A percentile compares a stretch with the other conserved stretches of the same genome.
Evolutionary conservation across 2,888 invertebrate genomes (phyloP).

Genomic region (Thumatha senex): DNA sequence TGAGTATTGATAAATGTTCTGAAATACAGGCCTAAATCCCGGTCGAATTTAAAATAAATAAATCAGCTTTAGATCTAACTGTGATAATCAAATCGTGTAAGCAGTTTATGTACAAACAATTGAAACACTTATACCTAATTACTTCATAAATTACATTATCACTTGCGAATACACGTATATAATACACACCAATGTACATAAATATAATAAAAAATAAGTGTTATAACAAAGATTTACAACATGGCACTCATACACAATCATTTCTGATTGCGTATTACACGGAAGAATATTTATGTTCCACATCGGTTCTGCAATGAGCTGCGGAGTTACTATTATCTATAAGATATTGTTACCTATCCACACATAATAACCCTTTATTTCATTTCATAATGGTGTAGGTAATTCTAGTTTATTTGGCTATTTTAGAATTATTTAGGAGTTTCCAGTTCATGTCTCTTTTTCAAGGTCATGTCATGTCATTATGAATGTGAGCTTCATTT

Average conservation of each 20-base stretch:
- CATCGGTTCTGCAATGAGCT: constrained; percentile 20
- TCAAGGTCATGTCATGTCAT: too few relatives aligned
- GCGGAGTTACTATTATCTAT: constrained; percentile 1
- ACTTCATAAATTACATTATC: constrained; percentile 21
- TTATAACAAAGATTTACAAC: constrained; percentile 23
- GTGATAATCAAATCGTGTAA: background rate
- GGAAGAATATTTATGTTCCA: constrained; percentile 31
- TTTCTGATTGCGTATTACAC: constrained; percentile 30
- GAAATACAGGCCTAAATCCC: too few relatives aligned
- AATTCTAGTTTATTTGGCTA: too few relatives aligned
- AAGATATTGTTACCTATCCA: background rate
- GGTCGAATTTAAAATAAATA: too few relatives aligned
- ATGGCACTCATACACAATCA: constrained; percentile 24
- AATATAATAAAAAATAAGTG: constrained; percentile 25
- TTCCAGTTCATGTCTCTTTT: too few relatives aligned
- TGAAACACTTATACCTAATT: constrained; percentile 9
- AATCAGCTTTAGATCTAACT: background rate
- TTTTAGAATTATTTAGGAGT: too few relatives aligned
- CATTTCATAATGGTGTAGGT: too few relatives aligned
- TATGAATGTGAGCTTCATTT: too few relatives aligned
- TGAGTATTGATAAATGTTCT: too few relatives aligned
- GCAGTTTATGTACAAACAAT: background rate
- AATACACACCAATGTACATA: constrained; percentile 30
- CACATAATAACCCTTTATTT: too few relatives aligned
- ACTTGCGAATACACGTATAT: constrained; percentile 16